These are phyloP conservation scores for Manduca sexta DNA, from an alignment of 1,140 invertebrate genomes.

Conservation along the genomic window DNA sequence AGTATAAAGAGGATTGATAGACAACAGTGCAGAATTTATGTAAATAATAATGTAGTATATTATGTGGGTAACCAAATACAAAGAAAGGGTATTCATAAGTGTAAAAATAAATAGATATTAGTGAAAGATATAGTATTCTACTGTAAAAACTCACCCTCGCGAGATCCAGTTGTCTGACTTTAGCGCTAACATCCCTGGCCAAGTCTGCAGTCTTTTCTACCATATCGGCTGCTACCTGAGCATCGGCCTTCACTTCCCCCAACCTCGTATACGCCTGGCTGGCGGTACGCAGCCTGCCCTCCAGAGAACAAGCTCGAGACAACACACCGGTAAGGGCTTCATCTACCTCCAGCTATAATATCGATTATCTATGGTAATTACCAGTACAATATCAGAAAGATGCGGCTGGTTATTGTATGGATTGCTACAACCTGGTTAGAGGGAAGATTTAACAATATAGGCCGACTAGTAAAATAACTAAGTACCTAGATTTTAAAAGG, in stretches of 20 bases:
- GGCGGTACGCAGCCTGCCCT: constrained; percentile 53
- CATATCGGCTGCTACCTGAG: constrained; percentile 79
- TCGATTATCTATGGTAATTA: too few species aligned
- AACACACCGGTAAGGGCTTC: constrained; percentile 46
- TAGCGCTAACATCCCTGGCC: constrained; percentile 95
- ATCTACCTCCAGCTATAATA: constrained; percentile 54
- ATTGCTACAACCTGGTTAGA: too few species aligned
- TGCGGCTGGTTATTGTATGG: too few species aligned
- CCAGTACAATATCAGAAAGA: too few species aligned
- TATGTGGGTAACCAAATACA: too few species aligned
- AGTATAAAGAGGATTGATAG: too few species aligned
- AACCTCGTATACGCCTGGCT: constrained; percentile 64
- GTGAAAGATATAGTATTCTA: too few species aligned
- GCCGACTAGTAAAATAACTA: not conserved
- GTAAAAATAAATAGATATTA: too few species aligned
- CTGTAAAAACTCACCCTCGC: constrained; percentile 94
- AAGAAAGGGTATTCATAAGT: too few species aligned
- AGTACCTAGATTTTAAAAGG: not conserved
- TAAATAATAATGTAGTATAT: too few species aligned
- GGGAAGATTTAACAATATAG: too few species aligned
- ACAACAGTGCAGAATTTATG: too few species aligned
- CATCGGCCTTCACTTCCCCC: constrained; percentile 57
- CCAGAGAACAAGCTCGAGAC: constrained; percentile 48
- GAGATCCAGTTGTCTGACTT: constrained; percentile 95
- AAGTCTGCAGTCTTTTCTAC: constrained; percentile 91